A percentile compares a stretch with the other conserved stretches of the same genome.
These are phyloP conservation scores for Chaetodon trifasciatus DNA, from an alignment of 2,797 vertebrate genomes.

Conservation along the genomic window DNA sequence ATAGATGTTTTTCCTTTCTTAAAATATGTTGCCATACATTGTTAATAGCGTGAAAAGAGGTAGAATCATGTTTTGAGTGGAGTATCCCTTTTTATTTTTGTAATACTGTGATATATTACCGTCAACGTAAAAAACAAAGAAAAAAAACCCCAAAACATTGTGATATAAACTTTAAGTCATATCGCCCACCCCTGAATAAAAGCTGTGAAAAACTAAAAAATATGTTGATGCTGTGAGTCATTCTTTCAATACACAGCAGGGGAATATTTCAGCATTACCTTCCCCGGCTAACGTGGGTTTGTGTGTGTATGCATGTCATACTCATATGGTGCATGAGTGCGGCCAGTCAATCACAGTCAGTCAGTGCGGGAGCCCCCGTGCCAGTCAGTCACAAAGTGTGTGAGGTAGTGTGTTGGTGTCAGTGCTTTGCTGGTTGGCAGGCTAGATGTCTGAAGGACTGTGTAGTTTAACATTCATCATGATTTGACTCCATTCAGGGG, in stretches of 20 bases:
- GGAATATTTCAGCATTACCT: constrained; percentile 34
- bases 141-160: no score
- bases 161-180: no score
- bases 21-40: no score
- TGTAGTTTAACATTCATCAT: constrained; percentile 79
- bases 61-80: no score
- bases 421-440: constrained; percentile 87
- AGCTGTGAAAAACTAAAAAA: constrained; percentile 20
- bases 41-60: no score
- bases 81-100: no score
- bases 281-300: constrained; percentile 6
- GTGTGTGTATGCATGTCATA: constrained; percentile 37
- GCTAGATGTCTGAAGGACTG: constrained; percentile 72
- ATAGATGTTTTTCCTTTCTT: no score
- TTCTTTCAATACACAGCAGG: constrained; percentile 20
- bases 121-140: no score
- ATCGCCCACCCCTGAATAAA: constrained; percentile 10
- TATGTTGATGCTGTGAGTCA: constrained; percentile 7
- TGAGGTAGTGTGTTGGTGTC: constrained; percentile 90
- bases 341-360: constrained; percentile 60
- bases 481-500: constrained; percentile 64
- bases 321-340: constrained; percentile 36
- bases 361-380: constrained; percentile 67
- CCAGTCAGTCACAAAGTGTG: constrained; percentile 79
- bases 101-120: no score